Percentiles rank a stretch among this genome's conserved stretches.
These are phyloP conservation scores for Podabrus alpinus DNA, from an alignment of 2,888 invertebrate species.

Conservation along the genomic window DNA sequence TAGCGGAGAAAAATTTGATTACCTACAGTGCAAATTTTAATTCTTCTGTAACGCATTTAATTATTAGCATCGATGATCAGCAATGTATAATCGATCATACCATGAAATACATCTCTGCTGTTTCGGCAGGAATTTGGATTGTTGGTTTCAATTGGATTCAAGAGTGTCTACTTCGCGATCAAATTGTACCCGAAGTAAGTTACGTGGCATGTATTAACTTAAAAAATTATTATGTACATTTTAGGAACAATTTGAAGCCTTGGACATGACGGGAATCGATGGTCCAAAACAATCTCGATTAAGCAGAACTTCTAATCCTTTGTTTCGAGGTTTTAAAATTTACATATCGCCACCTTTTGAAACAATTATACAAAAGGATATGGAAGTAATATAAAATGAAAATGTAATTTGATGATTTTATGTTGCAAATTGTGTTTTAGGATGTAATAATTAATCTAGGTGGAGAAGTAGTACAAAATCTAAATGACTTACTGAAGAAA, in stretches of 20 bases:
- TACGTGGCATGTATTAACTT: neutral
- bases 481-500: constrained; percentile 37
- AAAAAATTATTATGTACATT: constrained; percentile 12
- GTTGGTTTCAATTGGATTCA: constrained; percentile 61
- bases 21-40: constrained; percentile 43
- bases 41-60: constrained; percentile 49
- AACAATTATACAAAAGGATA: constrained; percentile 41
- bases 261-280: constrained; percentile 59
- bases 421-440: constrained; percentile 33
- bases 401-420: neutral
- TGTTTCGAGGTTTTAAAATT: constrained; percentile 59
- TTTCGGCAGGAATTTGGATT: constrained; percentile 64
- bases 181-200: constrained; percentile 58
- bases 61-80: constrained; percentile 45
- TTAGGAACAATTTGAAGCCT: constrained; percentile 59
- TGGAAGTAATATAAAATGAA: constrained; percentile 44
- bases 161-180: constrained; percentile 55
- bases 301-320: constrained; percentile 51
- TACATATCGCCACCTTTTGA: constrained; percentile 59
- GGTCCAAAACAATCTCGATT: constrained; percentile 60
- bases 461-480: constrained; percentile 40
- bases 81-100: constrained; percentile 49
- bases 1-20: constrained; percentile 47
- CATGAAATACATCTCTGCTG: constrained; percentile 61
- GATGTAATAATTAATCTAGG: constrained; percentile 42